phyloP scores from a whole-genome alignment of 1,140 invertebrate genomes.

The Monomorium pharaonis region DNA sequence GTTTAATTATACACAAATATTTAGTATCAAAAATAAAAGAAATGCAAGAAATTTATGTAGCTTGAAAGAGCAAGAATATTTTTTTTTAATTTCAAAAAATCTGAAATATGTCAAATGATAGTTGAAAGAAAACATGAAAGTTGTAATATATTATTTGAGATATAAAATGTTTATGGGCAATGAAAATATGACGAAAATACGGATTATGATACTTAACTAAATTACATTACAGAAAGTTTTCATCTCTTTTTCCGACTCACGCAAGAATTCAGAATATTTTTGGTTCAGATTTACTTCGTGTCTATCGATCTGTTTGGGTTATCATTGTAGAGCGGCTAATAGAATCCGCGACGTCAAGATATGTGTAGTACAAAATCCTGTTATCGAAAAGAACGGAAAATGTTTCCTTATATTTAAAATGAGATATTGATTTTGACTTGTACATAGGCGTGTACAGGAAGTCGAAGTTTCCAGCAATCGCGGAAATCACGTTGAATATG shows the following conservation, averaged over 20 bases:
- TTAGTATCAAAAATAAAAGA: conserved; percentile 25
- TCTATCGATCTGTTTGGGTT: conserved; percentile 10
- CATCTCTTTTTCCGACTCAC: not conserved
- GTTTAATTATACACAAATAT: not conserved
- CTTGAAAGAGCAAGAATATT: not conserved
- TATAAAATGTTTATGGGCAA: not conserved
- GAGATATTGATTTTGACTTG: conserved; percentile 59
- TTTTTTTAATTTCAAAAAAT: not conserved
- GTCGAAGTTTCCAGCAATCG: conserved; percentile 53
- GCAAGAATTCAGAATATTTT: not conserved
- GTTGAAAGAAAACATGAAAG: not conserved
- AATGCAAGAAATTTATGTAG: not conserved
- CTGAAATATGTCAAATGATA: not conserved
- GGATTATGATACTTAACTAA: not conserved
- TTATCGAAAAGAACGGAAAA: conserved; percentile 12
- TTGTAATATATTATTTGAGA: not conserved
- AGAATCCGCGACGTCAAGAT: not conserved
- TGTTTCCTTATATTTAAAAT: conserved; percentile 58
- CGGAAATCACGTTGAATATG: conserved; percentile 57
- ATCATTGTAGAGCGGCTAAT: conserved; percentile 12
- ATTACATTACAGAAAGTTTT: not conserved
- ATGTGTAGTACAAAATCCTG: not conserved
- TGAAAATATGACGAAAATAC: not conserved
- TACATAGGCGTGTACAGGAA: conserved; percentile 17
- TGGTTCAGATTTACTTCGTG: not conserved